Percentiles rank a stretch among this genome's conserved stretches.
Conservation (phyloP, 2,113 vertebrate species). For the Pseudorhombus dupliciocellatus region DNA sequence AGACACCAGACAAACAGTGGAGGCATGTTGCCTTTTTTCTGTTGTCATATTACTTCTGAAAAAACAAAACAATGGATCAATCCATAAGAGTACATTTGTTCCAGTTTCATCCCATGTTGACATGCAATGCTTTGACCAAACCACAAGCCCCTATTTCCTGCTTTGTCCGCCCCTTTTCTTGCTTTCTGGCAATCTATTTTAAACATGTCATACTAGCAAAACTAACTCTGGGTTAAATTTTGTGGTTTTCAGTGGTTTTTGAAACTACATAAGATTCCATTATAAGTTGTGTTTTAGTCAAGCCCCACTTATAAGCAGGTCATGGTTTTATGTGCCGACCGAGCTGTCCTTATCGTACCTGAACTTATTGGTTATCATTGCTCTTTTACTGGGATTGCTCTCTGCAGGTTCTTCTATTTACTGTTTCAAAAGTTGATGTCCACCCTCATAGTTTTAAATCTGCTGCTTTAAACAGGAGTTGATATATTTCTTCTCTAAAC, state of each 20-base stretch:
- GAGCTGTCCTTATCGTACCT: conserved; percentile 1
- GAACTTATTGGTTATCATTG: conserved; percentile 7
- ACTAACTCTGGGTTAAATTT: neutral
- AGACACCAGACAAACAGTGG: no score
- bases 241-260: neutral
- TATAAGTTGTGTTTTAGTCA: neutral
- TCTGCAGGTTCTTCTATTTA: neutral
- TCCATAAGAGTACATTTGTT: neutral
- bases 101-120: neutral
- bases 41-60: no score
- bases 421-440: neutral
- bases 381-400: neutral
- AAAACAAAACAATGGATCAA: neutral
- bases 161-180: neutral
- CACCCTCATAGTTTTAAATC: neutral
- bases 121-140: neutral
- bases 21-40: no score
- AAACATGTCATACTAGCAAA: conserved; percentile 1
- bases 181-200: conserved; percentile 2
- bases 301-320: conserved; percentile 15
- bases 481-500: no score
- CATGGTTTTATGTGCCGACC: neutral
- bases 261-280: neutral
- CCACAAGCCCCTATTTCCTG: neutral
- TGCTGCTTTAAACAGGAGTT: neutral